These are phyloP conservation scores for Rhineura floridana DNA, from an alignment of 2,113 vertebrate genomes.

Conservation along the genomic window DNA sequence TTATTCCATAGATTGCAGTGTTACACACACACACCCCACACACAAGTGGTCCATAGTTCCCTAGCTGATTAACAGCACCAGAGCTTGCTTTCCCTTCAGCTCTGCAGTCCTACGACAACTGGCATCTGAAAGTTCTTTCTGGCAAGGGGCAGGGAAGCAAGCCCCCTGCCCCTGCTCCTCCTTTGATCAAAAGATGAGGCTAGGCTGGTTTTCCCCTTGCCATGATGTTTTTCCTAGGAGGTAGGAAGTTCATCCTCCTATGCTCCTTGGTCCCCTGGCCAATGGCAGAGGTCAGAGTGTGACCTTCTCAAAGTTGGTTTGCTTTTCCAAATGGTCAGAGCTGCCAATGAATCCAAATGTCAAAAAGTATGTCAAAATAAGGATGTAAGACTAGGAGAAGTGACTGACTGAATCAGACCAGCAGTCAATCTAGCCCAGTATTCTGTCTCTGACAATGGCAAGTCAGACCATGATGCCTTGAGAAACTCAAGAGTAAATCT, in stretches of 20 bases:
- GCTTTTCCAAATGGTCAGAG: not conserved
- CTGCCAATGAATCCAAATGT: not conserved
- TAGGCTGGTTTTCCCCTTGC: not conserved
- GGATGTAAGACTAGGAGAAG: not conserved
- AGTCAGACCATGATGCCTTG: too few species aligned
- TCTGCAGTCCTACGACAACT: too few species aligned
- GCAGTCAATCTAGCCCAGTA: not conserved
- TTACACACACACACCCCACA: too few species aligned
- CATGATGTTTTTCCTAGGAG: not conserved
- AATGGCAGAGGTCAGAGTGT: too few species aligned
- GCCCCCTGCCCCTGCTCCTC: not conserved
- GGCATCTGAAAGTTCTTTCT: not conserved
- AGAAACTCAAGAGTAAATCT: too few species aligned
- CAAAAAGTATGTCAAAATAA: not conserved
- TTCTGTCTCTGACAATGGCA: too few species aligned
- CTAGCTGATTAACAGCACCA: too few species aligned
- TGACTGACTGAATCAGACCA: not conserved
- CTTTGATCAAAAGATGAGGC: not conserved
- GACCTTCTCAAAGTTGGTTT: not conserved
- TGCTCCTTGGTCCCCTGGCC: not conserved
- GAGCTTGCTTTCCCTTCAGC: too few species aligned
- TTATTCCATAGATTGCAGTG: too few species aligned
- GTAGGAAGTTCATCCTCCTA: not conserved
- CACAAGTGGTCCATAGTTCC: too few species aligned
- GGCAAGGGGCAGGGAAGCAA: not conserved